Base-by-base conservation (phyloP, 1,140 invertebrate species). In the Amphibalanus amphitrite region DNA sequence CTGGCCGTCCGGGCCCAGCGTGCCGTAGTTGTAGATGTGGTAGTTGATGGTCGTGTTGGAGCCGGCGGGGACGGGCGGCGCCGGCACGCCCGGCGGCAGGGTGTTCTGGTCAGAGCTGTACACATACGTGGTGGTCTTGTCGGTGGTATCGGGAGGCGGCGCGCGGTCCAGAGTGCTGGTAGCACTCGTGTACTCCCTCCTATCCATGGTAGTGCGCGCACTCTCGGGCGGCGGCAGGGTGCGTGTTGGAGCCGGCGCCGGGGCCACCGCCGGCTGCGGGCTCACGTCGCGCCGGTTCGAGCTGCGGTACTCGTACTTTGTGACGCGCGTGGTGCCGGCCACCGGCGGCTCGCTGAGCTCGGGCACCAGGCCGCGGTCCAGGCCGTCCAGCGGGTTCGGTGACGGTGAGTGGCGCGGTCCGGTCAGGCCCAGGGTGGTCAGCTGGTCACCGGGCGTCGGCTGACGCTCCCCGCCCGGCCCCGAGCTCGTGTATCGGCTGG, bases 1-100 rank as follows among this genome's bases (percentile, higher is more conserved):
- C 47, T 59, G 47, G 47, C 47, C 47, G 47, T 59, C 47, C 47
- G 47, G 47, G 13, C 47, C 47, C 13, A 59, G 47, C 20, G 47
- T 67, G 65, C 65, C 65, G 65, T 67, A 67, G 65, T 67, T 67
- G 65, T 67, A 67, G 65, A 67, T 67, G 65, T 67, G 65, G 65
- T 67, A 67, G n/a, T 67, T 67, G 65, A 67, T 67, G 65, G 65
- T 67, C n/a, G 65, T 67, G 26, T 26, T 28, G 65, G 65, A 28
- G 23, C 65, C 65, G 8, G 65, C n/a, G 3, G n/a, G 23, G 3
- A 28, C 26, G 8, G 65, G 28, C 26, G 65, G 65, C 65, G 8
- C 10, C 10, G 26, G 26, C 26, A 26, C 26, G 3, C 10, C 10
- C 23, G 26, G 23, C 64, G 25, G 6, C 4, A 3, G 6, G 33